Evolutionary conservation across 2,113 vertebrate genomes (phyloP), one percentile per base, ranked within the genome.

Genomic region (Microcebus jonahi): DNA sequence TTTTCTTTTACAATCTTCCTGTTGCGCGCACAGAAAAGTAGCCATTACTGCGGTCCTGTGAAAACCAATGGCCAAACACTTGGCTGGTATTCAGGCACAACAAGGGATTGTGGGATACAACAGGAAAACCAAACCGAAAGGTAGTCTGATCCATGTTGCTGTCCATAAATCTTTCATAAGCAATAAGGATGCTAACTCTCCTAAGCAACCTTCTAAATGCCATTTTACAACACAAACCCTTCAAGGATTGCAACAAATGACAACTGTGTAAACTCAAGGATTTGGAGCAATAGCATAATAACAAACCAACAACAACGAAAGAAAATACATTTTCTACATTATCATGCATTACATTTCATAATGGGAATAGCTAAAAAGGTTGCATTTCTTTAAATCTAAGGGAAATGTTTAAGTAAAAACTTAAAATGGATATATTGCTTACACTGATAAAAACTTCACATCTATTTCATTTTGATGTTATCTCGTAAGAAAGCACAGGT

Each of bases 51-150:
- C 83, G 29, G 97, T 94, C 97, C 94, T 92, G 96, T 79, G 94
- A 94, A 97, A 97, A 97, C 98, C 98, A 98, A 98, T 98, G 97
- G 98, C 98, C 95, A 97, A 83, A 95, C 97, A 98, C 94, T 98
- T 98, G 98, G 98, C 98, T 96, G 85, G 93, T 80, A 68, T 98
- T 98, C 98, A 98, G 98, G 97, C 97, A 88, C 96, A 90, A 97
- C 97, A 96, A 97, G 98, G 98, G 95, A 98, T 98, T 98, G 98
- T 97, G 98, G 98, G 98, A 98, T 98, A 98, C 89, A 83, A 88
- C 77, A 53, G 94, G 97, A 93, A 29, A 63, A 95, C 91, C 97
- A 94, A 83, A 96, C 59, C 73, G 39, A 96, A 97, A 97, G 92
- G 91, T 93, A 97, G 97, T 81, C 92, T 77, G 96, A 96, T 83